Evolutionary conservation across 2,888 invertebrate species (phyloP), one percentile per base, ranked within the genome.

Genomic region (Nezara viridula): DNA sequence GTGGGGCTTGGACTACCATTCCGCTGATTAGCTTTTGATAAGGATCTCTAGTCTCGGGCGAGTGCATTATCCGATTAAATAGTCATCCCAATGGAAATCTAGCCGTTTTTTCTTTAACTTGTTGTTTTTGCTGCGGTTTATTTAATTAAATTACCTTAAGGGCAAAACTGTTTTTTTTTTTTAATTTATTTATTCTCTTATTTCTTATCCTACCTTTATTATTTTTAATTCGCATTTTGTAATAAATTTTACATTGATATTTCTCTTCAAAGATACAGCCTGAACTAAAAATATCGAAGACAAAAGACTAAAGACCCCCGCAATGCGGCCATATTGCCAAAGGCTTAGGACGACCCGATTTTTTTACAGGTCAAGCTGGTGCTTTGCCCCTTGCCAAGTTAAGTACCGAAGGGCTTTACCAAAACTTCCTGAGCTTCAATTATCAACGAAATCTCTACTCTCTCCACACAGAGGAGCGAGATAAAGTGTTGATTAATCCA

Each of bases 271-370:
- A 10, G 44, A 10, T 27, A 60, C 14, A 27, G n/a, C 2, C 27
- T 27, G 27, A n/a, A 5, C 27, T 12, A 14, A 27, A 27, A 7
- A 27, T 37, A 21, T 37, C 37, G 0, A 73, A 73, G 66, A n/a
- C n/a, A n/a, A n/a, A n/a, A n/a, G n/a, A 37, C 66, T 37, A 37
- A 73, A 73, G 66, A 21, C 32, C n/a, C 37, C 66, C 37, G 66
- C 66, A 73, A 73, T 73, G 66, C 66, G 66, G 66, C 66, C 66
- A 37, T 73, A 37, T 32, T 37, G 37, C 66, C 66, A 73, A 73
- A 73, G 66, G 66, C 66, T 73, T 73, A 73, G 66, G 66, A 32
- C 37, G 66, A 73, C 32, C 32, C 27, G 66, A 73, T 73, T 73
- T 73, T 55, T 73, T 66, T 66, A 66, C 32, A 19, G 32, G 37